Conservation (phyloP, 2,113 vertebrate genomes). For the Motacilla tschutschensis region DNA sequence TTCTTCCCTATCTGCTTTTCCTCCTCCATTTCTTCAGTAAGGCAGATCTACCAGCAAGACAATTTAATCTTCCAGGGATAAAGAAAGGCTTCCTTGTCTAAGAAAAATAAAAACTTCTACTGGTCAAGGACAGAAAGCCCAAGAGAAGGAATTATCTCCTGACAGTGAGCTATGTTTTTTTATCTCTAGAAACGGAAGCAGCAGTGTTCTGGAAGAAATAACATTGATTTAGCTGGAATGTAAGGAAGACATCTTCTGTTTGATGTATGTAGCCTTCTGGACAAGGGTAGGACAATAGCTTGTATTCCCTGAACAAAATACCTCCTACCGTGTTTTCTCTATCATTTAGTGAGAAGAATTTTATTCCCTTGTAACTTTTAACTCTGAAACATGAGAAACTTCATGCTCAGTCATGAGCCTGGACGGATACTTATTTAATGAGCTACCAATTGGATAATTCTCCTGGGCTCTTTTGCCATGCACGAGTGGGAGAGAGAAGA, state of each 20-base stretch:
- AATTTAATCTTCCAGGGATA: slow-evolving; percentile 42
- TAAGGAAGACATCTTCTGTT: slow-evolving; percentile 28
- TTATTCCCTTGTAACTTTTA: slow-evolving; percentile 23
- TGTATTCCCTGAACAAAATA: slow-evolving; percentile 6
- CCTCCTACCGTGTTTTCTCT: not conserved
- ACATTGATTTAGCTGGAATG: slow-evolving; percentile 33
- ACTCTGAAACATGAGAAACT: not conserved
- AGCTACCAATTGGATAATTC: not conserved
- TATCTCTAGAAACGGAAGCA: slow-evolving; percentile 11
- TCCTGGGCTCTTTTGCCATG: not conserved
- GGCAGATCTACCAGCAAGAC: slow-evolving; percentile 35
- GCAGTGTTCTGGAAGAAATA: slow-evolving; percentile 37
- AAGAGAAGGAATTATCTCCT: slow-evolving; percentile 35
- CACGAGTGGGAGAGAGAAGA: not conserved
- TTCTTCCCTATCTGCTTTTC: slow-evolving; percentile 17
- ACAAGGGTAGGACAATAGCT: slow-evolving; percentile 33
- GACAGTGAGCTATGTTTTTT: slow-evolving; percentile 40
- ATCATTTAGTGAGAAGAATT: not conserved
- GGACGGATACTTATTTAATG: not conserved
- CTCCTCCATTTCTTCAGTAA: slow-evolving; percentile 18
- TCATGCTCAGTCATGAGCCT: not conserved
- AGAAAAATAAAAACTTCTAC: slow-evolving; percentile 43
- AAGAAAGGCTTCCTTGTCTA: slow-evolving; percentile 29
- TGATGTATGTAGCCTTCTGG: slow-evolving; percentile 27
- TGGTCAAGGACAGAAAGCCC: slow-evolving; percentile 50